A percentile compares a stretch with the other conserved stretches of the same genome.
phyloP scores from a whole-genome alignment of 2,797 vertebrate genomes.

The Craterocephalus amniculus region DNA sequence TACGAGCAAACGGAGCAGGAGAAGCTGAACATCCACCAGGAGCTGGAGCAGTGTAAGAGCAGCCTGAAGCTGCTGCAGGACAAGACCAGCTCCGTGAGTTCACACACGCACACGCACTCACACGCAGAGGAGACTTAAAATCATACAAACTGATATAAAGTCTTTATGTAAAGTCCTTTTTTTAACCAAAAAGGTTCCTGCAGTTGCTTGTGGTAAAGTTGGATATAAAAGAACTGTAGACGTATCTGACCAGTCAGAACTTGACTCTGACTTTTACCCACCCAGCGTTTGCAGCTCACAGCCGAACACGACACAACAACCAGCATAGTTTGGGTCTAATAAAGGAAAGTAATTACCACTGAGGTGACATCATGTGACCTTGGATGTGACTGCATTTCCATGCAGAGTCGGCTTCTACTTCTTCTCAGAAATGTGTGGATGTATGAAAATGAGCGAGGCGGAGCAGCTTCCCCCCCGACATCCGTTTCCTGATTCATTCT shows the following conservation, averaged over 20 bases:
- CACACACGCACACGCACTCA: neutral
- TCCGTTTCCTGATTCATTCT: neutral
- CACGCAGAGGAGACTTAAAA: conserved; percentile 15
- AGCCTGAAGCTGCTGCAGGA: conserved; percentile 95
- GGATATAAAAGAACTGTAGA: too few species aligned
- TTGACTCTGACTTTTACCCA: neutral
- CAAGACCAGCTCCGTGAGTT: conserved; percentile 93
- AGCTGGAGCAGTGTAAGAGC: conserved; percentile 94
- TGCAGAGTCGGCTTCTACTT: neutral
- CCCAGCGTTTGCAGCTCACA: conserved; percentile 3
- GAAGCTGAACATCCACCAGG: conserved; percentile 91
- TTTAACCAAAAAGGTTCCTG: neutral
- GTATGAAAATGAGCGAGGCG: conserved; percentile 31
- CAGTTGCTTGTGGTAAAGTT: neutral
- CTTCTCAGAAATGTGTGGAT: neutral
- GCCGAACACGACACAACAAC: neutral
- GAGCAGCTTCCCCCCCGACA: conserved; percentile 39
- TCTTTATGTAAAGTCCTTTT: conserved; percentile 13
- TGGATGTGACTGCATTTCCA: neutral
- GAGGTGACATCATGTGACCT: neutral
- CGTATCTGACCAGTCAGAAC: neutral
- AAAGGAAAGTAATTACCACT: neutral
- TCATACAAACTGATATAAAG: neutral
- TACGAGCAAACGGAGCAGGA: conserved; percentile 93
- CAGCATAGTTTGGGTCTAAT: conserved; percentile 1